Conservation (phyloP, 1,140 invertebrate species). For the Aphelinus certus region DNA sequence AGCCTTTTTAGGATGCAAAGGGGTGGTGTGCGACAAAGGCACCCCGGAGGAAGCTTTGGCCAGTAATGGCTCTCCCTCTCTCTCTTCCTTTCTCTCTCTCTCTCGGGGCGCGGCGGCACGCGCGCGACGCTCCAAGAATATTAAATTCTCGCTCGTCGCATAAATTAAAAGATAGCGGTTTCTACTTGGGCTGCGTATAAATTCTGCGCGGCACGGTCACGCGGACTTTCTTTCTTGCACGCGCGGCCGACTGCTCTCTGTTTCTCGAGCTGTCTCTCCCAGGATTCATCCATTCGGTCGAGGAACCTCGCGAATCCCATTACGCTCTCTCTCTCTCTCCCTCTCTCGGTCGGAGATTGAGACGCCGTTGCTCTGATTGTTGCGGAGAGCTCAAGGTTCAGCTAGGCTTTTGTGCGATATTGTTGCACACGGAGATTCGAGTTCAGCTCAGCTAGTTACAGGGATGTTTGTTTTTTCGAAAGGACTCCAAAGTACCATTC, state of each 20-base stretch:
- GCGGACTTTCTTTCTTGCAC: no score
- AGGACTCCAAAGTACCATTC: no score
- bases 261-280: neutral
- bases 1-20: conserved; percentile 52
- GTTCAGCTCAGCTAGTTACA: no score
- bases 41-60: conserved; percentile 44
- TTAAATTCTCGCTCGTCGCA: conserved; percentile 61
- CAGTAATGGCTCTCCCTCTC: conserved; percentile 24
- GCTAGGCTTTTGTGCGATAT: no score
- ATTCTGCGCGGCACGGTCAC: conserved; percentile 40
- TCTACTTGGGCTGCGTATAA: conserved; percentile 53
- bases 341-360: no score
- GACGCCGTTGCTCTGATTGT: no score
- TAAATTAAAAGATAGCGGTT: conserved; percentile 64
- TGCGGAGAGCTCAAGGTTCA: no score
- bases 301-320: neutral
- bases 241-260: neutral
- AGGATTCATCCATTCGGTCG: conserved; percentile 10
- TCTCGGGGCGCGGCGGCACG: conserved; percentile 44
- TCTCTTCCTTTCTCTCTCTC: conserved; percentile 29
- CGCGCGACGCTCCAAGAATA: conserved; percentile 57
- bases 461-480: no score
- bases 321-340: neutral
- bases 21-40: conserved; percentile 43
- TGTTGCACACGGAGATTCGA: no score